These are phyloP conservation scores for Sturmia bella DNA, from an alignment of 2,888 invertebrate species.

Conservation along the genomic window DNA sequence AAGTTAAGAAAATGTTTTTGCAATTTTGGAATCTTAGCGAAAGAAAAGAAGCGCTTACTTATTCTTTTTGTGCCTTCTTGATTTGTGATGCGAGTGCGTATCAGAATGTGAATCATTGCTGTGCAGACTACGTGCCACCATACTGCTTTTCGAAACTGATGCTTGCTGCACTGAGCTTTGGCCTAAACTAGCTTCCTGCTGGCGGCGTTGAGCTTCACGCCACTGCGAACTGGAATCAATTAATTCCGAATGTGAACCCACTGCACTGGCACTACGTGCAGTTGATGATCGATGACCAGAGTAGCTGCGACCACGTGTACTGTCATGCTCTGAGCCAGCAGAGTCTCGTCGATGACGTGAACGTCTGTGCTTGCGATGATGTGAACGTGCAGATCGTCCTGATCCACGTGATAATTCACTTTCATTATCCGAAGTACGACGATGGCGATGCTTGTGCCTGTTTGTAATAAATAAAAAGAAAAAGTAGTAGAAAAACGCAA, in stretches of 20 bases:
- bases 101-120: constrained; percentile 84
- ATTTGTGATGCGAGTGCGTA: constrained; percentile 83
- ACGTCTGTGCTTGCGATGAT: constrained; percentile 88
- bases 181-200: constrained; percentile 84
- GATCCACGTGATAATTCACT: constrained; percentile 94
- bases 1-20: no score
- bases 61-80: constrained; percentile 84
- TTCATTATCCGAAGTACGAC: constrained; percentile 93
- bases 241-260: constrained; percentile 83
- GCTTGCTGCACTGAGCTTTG: constrained; percentile 86
- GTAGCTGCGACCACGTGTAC: constrained; percentile 83
- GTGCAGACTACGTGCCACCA: constrained; percentile 81
- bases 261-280: constrained; percentile 80
- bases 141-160: constrained; percentile 85
- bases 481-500: neutral
- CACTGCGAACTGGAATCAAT: constrained; percentile 94
- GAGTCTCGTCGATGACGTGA: constrained; percentile 87
- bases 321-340: constrained; percentile 86
- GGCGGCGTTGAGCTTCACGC: constrained; percentile 92
- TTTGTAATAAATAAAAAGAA: neutral
- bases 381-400: constrained; percentile 89
- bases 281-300: constrained; percentile 82
- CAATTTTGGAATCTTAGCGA: no score
- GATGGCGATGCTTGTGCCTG: constrained; percentile 89
- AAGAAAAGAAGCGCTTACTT: constrained; percentile 80